phyloP scores from a whole-genome alignment of 92 coral and sea anemone species.

The Galaxea fascicularis region DNA sequence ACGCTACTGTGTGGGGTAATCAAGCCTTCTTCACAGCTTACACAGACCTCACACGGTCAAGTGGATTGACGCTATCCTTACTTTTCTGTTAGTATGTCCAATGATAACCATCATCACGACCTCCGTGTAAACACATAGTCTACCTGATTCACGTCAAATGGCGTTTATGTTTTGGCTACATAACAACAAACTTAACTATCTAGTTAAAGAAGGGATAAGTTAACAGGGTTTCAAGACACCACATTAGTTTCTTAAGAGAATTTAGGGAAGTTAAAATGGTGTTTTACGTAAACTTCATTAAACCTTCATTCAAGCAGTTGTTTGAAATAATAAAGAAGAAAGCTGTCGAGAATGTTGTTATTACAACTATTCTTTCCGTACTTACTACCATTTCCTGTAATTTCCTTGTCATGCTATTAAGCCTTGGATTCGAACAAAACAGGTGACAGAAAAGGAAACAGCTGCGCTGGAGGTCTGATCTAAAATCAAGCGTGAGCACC shows the following conservation, averaged over 20 bases:
- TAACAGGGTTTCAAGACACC: too few relatives aligned
- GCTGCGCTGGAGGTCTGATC: not conserved
- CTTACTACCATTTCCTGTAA: not conserved
- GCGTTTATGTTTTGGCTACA: not conserved
- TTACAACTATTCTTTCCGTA: not conserved
- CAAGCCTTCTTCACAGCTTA: not conserved
- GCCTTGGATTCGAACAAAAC: not conserved
- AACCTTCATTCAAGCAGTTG: not conserved
- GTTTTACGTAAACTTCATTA: too few relatives aligned
- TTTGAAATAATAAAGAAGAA: not conserved
- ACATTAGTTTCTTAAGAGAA: too few relatives aligned
- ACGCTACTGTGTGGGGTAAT: not conserved
- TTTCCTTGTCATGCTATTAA: not conserved
- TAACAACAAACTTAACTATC: not conserved
- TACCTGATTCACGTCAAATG: not conserved
- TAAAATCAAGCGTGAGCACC: not conserved
- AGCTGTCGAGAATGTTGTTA: not conserved
- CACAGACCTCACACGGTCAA: conserved; percentile 6
- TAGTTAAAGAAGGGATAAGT: too few relatives aligned
- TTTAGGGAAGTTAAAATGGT: too few relatives aligned
- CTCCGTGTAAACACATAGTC: not conserved
- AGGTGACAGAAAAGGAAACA: not conserved
- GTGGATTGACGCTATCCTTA: not conserved
- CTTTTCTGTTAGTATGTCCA: not conserved
- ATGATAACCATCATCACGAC: not conserved